phyloP scores from a whole-genome alignment of 1,140 invertebrate species.

The Stegodyphus mimosarum region DNA sequence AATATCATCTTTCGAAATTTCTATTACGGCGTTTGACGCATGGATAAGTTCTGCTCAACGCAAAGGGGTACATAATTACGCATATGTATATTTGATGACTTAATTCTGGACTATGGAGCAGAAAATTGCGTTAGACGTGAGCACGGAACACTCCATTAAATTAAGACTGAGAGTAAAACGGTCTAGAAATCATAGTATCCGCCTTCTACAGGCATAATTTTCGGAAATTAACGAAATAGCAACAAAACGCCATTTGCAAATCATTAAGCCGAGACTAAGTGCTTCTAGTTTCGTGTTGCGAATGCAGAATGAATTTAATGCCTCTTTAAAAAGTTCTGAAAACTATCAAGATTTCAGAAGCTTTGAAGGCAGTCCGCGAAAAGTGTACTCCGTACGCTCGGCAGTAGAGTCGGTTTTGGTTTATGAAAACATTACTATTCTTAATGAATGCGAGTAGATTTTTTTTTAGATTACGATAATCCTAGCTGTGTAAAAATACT shows the following conservation, averaged over 20 bases:
- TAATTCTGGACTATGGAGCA: constrained; percentile 35
- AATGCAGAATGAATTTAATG: background rate
- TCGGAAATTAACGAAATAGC: constrained; percentile 28
- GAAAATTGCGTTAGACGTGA: constrained; percentile 35
- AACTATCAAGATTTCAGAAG: background rate
- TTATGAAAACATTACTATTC: too few species aligned
- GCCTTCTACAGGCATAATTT: background rate
- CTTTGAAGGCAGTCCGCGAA: background rate
- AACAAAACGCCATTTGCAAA: constrained; percentile 45
- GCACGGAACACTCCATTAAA: constrained; percentile 39
- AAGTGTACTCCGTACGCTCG: too few species aligned
- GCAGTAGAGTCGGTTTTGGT: too few species aligned
- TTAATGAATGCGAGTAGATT: too few species aligned
- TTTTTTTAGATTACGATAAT: too few species aligned
- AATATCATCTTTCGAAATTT: background rate
- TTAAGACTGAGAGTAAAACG: constrained; percentile 3
- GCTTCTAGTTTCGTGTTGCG: constrained; percentile 6
- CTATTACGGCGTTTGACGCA: background rate
- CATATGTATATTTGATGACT: constrained; percentile 60
- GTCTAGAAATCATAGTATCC: too few species aligned
- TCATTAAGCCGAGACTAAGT: background rate
- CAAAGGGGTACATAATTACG: constrained; percentile 19
- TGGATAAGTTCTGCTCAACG: constrained; percentile 12
- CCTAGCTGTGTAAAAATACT: too few species aligned
- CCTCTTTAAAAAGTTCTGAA: background rate